These are phyloP conservation scores for Artibeus lituratus DNA, from an alignment of 2,797 vertebrate genomes.

Conservation along the genomic window DNA sequence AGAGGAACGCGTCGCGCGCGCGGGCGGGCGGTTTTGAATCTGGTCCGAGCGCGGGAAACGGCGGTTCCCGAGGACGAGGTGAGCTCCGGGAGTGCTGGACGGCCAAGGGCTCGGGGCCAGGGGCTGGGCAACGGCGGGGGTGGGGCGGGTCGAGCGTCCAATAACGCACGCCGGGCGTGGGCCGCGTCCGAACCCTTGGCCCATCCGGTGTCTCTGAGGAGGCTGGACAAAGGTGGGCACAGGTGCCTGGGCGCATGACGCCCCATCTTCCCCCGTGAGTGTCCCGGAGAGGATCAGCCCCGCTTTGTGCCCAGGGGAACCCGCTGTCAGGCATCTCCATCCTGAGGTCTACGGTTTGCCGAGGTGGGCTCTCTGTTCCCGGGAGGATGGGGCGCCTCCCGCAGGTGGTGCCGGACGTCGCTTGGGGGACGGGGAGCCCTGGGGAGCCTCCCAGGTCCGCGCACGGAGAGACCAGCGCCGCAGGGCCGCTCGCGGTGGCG, in stretches of 20 bases:
- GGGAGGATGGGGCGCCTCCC: too few species aligned
- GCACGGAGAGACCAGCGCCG: too few species aligned
- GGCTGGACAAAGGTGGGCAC: background rate
- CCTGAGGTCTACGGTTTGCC: too few species aligned
- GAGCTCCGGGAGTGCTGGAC: background rate
- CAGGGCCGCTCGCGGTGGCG: too few species aligned
- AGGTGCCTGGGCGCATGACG: background rate
- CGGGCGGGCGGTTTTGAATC: constrained; percentile 71
- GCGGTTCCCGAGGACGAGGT: background rate
- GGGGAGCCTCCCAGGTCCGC: too few species aligned
- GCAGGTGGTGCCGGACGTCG: too few species aligned
- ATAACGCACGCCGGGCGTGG: background rate
- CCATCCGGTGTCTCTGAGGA: background rate
- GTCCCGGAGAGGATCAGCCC: background rate
- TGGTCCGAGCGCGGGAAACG: constrained; percentile 58
- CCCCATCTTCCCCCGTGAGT: background rate
- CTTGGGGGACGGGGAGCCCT: too few species aligned
- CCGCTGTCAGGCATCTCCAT: background rate
- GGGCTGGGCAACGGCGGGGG: background rate
- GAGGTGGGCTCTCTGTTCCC: too few species aligned
- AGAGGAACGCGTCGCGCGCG: background rate
- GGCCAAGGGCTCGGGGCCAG: background rate
- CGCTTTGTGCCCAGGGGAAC: too few species aligned
- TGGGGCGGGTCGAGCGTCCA: too few species aligned
- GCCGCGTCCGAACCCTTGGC: background rate